Percentiles rank a stretch among this genome's conserved stretches.
These are phyloP conservation scores for Echeneis naucrates DNA, from an alignment of 2,797 vertebrate genomes.

Conservation along the genomic window DNA sequence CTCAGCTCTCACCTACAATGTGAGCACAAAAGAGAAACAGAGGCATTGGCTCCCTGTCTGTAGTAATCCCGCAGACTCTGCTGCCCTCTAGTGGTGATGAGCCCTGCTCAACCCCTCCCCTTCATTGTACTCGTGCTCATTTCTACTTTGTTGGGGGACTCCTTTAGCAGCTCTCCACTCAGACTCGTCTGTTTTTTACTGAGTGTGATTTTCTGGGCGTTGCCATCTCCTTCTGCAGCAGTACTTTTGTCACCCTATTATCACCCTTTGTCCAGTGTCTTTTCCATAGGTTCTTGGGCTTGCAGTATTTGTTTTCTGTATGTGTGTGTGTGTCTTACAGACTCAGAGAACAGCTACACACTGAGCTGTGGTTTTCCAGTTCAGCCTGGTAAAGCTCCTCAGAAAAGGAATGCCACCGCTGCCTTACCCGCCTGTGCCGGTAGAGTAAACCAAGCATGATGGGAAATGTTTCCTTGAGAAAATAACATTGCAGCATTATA, in stretches of 20 bases:
- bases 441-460: conserved; percentile 60
- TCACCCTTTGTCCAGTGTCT: conserved; percentile 63
- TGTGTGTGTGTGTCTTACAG: conserved; percentile 75
- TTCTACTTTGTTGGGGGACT: conserved; percentile 32
- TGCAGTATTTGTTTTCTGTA: conserved; percentile 78
- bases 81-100: conserved; percentile 70
- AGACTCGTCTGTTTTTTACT: conserved; percentile 60
- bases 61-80: conserved; percentile 34
- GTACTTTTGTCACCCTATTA: conserved; percentile 71
- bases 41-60: no score
- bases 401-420: conserved; percentile 83
- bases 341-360: conserved; percentile 93
- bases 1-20: no score
- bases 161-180: conserved; percentile 30
- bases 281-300: conserved; percentile 52
- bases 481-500: no score
- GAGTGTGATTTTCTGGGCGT: conserved; percentile 43
- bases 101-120: not conserved
- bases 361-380: conserved; percentile 91
- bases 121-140: not conserved
- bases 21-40: no score
- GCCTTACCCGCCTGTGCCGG: conserved; percentile 85
- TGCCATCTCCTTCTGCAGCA: conserved; percentile 53
- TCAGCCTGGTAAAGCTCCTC: conserved; percentile 84
- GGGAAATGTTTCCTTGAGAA: conserved; percentile 14